Evolutionary conservation across 2,113 vertebrate species (phyloP).

Genomic region (Aepyceros melampus): DNA sequence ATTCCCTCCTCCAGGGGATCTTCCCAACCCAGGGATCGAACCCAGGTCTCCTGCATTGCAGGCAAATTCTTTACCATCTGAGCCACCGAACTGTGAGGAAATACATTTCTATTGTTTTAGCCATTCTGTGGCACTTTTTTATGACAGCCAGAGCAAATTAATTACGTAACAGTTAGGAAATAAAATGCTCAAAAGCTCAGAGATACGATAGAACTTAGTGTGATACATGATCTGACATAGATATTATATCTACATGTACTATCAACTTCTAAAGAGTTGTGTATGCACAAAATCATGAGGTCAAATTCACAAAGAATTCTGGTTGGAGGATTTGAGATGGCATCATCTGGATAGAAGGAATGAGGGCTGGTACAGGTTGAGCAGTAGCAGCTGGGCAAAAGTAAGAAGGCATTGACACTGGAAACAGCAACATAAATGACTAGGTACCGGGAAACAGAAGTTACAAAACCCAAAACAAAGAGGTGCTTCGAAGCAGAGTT

Average conservation of each 20-base stretch:
- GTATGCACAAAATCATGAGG: not conserved
- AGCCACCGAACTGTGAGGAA: not conserved
- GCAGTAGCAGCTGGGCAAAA: rapidly evolving
- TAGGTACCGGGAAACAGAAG: not conserved
- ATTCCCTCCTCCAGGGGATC: not conserved
- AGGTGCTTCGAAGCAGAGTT: not conserved
- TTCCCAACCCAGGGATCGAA: not conserved
- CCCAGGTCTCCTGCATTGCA: rapidly evolving
- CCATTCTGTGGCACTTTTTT: too few relatives aligned
- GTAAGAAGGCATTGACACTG: not conserved
- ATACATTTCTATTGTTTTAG: not conserved
- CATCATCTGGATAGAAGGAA: not conserved
- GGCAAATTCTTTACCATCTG: not conserved
- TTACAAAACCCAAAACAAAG: not conserved
- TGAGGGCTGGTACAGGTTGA: not conserved
- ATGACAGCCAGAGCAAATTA: not conserved
- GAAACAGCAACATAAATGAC: not conserved
- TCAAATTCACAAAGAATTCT: not conserved
- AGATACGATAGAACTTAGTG: not conserved
- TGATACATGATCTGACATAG: not conserved
- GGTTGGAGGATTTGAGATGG: not conserved
- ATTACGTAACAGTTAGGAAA: not conserved
- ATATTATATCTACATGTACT: not conserved
- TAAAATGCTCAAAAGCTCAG: not conserved
- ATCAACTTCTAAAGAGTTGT: not conserved